Conservation (phyloP, 1,140 invertebrate genomes). For the Stegodyphus dumicola region DNA sequence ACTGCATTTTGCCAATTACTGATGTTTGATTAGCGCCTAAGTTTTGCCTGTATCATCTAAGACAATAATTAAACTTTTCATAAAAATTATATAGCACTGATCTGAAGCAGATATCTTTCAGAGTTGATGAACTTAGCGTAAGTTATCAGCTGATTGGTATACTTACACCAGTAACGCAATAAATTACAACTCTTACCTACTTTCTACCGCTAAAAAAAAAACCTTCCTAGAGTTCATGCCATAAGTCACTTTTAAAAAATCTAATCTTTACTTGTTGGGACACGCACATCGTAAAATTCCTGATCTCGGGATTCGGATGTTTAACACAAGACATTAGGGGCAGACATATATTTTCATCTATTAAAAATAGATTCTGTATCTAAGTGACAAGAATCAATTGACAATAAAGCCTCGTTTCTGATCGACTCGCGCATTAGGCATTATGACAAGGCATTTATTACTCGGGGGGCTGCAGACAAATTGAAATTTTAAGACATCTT, state of each 20-base stretch:
- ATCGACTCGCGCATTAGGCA: slow-evolving; percentile 53
- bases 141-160: background rate
- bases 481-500: background rate
- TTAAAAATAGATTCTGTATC: slow-evolving; percentile 58
- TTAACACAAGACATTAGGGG: slow-evolving; percentile 40
- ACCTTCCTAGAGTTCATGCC: background rate
- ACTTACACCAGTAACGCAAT: background rate
- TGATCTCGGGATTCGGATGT: background rate
- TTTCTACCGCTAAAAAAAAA: background rate
- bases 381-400: slow-evolving; percentile 60
- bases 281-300: too few relatives aligned
- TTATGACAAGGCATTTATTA: slow-evolving; percentile 61
- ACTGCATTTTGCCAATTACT: too few relatives aligned
- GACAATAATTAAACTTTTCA: too few relatives aligned
- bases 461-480: slow-evolving; percentile 23
- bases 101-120: too few relatives aligned
- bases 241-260: background rate
- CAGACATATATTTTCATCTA: slow-evolving; percentile 57
- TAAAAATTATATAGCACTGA: too few relatives aligned
- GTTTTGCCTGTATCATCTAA: too few relatives aligned
- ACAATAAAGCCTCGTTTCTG: slow-evolving; percentile 53
- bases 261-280: background rate
- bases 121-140: too few relatives aligned
- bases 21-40: too few relatives aligned
- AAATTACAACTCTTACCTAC: background rate